Evolutionary conservation across 2,888 invertebrate genomes (phyloP).

Genomic region (Volucella inanis): DNA sequence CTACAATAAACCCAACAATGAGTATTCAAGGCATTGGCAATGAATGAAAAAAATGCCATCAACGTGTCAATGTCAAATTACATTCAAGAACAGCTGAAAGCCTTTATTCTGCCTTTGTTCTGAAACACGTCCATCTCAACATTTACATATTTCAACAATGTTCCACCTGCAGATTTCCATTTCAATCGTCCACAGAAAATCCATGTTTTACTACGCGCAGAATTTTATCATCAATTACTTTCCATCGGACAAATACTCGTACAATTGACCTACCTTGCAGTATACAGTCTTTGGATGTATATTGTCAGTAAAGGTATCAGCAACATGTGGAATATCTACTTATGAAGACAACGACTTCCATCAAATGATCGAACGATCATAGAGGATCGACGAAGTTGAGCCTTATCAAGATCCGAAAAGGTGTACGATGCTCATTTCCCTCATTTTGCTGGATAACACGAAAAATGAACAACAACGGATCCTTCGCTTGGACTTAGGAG

Average conservation of each 20-base stretch:
- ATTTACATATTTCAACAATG: slow-evolving; percentile 17
- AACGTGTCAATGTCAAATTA: slow-evolving; percentile 12
- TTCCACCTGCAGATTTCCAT: too few relatives aligned
- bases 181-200: not conserved
- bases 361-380: too few relatives aligned
- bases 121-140: slow-evolving; percentile 5
- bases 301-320: slow-evolving; percentile 8
- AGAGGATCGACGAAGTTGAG: too few relatives aligned
- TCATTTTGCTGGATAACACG: too few relatives aligned
- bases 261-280: slow-evolving; percentile 22
- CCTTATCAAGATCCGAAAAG: too few relatives aligned
- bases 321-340: slow-evolving; percentile 30
- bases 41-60: slow-evolving; percentile 1
- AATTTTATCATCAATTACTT: slow-evolving; percentile 38
- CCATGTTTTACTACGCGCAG: slow-evolving; percentile 40
- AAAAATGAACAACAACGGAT: too few relatives aligned
- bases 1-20: slow-evolving; percentile 18
- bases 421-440: too few relatives aligned
- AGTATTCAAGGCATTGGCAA: slow-evolving; percentile 21
- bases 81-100: slow-evolving; percentile 12
- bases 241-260: slow-evolving; percentile 22
- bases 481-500: too few relatives aligned
- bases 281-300: slow-evolving; percentile 28
- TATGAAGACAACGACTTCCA: not conserved
- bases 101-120: slow-evolving; percentile 19